These are phyloP conservation scores for Yponomeuta sedellus DNA, from an alignment of 2,888 invertebrate species.

Conservation along the genomic window DNA sequence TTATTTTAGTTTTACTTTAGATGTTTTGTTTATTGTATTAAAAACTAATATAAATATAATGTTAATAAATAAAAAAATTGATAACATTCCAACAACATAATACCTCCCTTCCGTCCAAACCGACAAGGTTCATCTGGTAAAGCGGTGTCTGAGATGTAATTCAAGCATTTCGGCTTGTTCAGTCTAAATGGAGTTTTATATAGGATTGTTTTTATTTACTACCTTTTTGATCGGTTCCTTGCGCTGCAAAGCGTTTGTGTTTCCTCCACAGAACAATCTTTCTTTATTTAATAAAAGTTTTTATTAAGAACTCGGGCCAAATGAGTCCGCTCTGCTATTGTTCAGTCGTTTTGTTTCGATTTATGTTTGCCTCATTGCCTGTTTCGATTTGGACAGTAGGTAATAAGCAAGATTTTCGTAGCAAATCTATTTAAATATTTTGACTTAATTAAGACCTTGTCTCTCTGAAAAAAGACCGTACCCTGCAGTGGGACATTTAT, in stretches of 20 bases:
- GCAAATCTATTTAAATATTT: too few relatives aligned
- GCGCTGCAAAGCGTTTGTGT: background rate
- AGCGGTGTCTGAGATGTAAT: background rate
- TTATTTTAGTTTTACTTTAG: too few relatives aligned
- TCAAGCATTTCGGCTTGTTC: background rate
- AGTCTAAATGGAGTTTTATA: background rate
- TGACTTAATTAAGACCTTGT: too few relatives aligned
- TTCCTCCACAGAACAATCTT: background rate
- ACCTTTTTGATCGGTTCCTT: conserved; percentile 3
- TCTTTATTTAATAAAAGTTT: background rate
- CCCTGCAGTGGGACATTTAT: too few relatives aligned
- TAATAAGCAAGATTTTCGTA: too few relatives aligned
- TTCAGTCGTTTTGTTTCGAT: conserved; percentile 2
- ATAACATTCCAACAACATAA: too few relatives aligned
- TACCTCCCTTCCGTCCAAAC: too few relatives aligned
- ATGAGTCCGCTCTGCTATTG: background rate
- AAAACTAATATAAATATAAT: too few relatives aligned
- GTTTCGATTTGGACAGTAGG: background rate
- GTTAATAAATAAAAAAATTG: too few relatives aligned
- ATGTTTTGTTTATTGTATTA: too few relatives aligned
- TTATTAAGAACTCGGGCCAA: background rate
- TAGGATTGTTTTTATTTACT: conserved; percentile 11
- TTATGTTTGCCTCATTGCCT: background rate
- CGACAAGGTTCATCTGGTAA: too few relatives aligned
- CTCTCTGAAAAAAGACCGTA: too few relatives aligned